Evolutionary conservation across 2,888 invertebrate genomes (phyloP).

Genomic region (Hoplodrina ambigua): DNA sequence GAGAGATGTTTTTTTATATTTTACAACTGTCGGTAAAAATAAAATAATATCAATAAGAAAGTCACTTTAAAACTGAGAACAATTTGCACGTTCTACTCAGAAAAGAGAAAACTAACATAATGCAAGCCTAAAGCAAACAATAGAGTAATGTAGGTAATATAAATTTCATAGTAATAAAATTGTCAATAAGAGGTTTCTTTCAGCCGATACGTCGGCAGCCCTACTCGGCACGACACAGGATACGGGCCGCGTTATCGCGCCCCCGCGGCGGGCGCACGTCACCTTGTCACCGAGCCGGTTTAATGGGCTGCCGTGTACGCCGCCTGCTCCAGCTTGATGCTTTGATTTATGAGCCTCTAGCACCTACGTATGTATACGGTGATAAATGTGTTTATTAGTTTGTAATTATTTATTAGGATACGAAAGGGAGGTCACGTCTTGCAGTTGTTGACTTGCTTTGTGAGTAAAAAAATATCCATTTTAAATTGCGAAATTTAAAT

Average conservation of each 20-base stretch:
- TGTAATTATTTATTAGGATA: conserved; percentile 52
- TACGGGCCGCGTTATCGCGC: conserved; percentile 86
- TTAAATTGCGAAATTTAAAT: not conserved
- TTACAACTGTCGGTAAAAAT: not conserved
- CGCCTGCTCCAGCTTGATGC: conserved; percentile 78
- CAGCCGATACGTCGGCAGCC: conserved; percentile 47
- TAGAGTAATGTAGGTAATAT: conserved; percentile 24
- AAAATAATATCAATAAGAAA: not conserved
- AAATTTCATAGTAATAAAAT: conserved; percentile 30
- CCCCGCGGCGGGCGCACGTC: conserved; percentile 83
- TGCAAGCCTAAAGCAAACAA: conserved; percentile 27
- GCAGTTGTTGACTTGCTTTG: not conserved
- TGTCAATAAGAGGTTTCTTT: conserved; percentile 46
- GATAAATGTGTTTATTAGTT: conserved; percentile 66
- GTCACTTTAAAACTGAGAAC: not conserved
- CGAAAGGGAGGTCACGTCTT: conserved; percentile 33
- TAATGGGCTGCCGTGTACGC: conserved; percentile 85
- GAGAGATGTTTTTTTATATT: not conserved
- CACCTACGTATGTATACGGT: conserved; percentile 59
- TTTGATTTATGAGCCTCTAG: conserved; percentile 73
- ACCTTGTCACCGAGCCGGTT: conserved; percentile 89
- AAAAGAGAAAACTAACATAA: conserved; percentile 15
- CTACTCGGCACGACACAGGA: conserved; percentile 76
- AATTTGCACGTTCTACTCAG: not conserved
- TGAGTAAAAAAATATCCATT: not conserved